Conservation (phyloP, 2,888 invertebrate species). For the Gymnosoma rotundatum region DNA sequence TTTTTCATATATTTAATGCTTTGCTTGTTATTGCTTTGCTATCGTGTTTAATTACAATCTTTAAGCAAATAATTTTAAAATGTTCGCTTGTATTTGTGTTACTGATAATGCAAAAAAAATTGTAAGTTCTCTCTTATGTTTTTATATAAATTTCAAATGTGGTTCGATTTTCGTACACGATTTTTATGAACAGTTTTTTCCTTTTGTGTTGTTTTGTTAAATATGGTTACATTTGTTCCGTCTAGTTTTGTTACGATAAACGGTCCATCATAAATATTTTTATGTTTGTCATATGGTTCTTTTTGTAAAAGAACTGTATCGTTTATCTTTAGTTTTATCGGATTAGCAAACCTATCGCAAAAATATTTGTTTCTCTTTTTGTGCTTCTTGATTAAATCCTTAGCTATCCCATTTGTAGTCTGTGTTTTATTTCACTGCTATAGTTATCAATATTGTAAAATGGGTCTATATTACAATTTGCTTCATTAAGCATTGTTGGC, state of each 20-base stretch:
- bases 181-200: slow-evolving; percentile 6
- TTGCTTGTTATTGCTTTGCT: too few species aligned
- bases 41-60: too few species aligned
- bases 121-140: too few species aligned
- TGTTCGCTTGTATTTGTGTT: too few species aligned
- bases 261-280: slow-evolving; percentile 6
- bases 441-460: slow-evolving; percentile 21
- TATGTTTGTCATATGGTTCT: slow-evolving; percentile 12
- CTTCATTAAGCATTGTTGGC: slow-evolving; percentile 10
- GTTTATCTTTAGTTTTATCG: neutral
- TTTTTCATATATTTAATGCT: too few species aligned
- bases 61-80: too few species aligned
- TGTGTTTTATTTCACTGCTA: slow-evolving; percentile 7
- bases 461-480: neutral
- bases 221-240: neutral
- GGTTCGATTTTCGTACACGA: neutral
- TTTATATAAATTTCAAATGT: too few species aligned
- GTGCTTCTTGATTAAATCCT: slow-evolving; percentile 11
- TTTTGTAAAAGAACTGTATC: neutral
- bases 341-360: slow-evolving; percentile 22
- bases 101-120: too few species aligned
- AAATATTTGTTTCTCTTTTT: slow-evolving; percentile 10
- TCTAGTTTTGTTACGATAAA: slow-evolving; percentile 5
- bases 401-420: slow-evolving; percentile 9
- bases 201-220: neutral